Conservation (phyloP, 2,888 invertebrate species). For the Laothoe populi region DNA sequence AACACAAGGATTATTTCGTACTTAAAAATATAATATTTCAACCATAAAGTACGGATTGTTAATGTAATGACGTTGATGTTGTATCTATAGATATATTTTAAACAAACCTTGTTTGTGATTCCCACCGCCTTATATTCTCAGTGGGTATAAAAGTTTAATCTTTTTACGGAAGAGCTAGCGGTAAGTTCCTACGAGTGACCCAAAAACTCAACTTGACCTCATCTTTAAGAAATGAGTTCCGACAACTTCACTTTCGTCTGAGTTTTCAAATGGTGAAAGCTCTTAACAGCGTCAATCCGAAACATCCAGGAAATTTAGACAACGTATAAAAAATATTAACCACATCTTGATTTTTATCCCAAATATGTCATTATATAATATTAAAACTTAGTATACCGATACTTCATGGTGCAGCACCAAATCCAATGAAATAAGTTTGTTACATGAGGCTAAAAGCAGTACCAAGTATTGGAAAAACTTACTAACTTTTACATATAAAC, state of each 20-base stretch:
- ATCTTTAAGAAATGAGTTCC: not conserved
- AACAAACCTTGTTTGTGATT: not conserved
- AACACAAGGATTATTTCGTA: too few relatives aligned
- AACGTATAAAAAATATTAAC: too few relatives aligned
- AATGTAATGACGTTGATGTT: too few relatives aligned
- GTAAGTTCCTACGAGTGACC: not conserved
- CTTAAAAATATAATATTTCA: not conserved
- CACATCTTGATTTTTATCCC: too few relatives aligned
- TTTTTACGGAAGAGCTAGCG: not conserved
- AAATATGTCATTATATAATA: not conserved
- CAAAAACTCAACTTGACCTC: not conserved
- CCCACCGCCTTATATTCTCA: too few relatives aligned
- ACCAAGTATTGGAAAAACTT: not conserved
- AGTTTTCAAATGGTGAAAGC: not conserved
- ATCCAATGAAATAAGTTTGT: not conserved
- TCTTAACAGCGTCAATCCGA: not conserved
- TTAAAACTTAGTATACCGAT: too few relatives aligned
- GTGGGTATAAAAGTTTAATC: not conserved
- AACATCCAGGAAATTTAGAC: too few relatives aligned
- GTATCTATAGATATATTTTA: not conserved
- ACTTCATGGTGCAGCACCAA: not conserved
- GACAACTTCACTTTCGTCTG: not conserved
- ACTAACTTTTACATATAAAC: slow-evolving; percentile 2
- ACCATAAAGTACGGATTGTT: too few relatives aligned
- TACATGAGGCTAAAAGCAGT: slow-evolving; percentile 7